A percentile compares a stretch with the other conserved stretches of the same genome.
phyloP scores from a whole-genome alignment of 2,797 vertebrate genomes.

The Coluber constrictor region DNA sequence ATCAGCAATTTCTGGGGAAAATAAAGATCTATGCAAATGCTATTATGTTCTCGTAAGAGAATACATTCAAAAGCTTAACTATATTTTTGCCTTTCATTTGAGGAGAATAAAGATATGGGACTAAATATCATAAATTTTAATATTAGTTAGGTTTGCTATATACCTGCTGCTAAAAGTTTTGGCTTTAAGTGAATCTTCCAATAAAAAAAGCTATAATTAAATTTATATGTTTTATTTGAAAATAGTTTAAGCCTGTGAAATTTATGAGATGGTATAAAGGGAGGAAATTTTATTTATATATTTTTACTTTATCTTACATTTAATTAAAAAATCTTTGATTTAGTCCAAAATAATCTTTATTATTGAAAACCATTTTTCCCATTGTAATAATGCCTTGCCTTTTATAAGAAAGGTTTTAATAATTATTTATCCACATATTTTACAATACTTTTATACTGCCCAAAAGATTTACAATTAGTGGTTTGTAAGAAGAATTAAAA shows the following conservation, averaged over 20 bases:
- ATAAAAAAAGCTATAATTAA: background rate
- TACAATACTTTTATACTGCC: background rate
- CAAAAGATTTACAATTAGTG: background rate
- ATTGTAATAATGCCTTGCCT: background rate
- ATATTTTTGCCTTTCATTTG: constrained; percentile 17
- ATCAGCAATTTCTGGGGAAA: constrained; percentile 31
- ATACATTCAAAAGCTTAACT: constrained; percentile 12
- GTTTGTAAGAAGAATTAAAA: background rate
- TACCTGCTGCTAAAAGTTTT: background rate
- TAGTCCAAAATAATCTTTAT: background rate
- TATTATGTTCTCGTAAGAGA: constrained; percentile 31
- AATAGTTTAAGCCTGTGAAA: background rate
- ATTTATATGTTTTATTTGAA: background rate
- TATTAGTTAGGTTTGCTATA: background rate
- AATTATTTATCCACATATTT: background rate
- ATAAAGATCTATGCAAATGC: constrained; percentile 10
- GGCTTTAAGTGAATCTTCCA: background rate
- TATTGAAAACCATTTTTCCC: background rate
- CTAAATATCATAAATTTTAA: background rate
- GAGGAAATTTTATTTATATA: background rate
- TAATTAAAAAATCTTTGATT: background rate
- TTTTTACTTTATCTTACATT: no score
- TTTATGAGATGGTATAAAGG: background rate
- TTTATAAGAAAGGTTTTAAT: background rate
- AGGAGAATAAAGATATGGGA: constrained; percentile 20